A percentile compares a stretch with the other conserved stretches of the same genome.
phyloP scores from a whole-genome alignment of 2,113 vertebrate genomes.

The Ammodytes dubius region DNA sequence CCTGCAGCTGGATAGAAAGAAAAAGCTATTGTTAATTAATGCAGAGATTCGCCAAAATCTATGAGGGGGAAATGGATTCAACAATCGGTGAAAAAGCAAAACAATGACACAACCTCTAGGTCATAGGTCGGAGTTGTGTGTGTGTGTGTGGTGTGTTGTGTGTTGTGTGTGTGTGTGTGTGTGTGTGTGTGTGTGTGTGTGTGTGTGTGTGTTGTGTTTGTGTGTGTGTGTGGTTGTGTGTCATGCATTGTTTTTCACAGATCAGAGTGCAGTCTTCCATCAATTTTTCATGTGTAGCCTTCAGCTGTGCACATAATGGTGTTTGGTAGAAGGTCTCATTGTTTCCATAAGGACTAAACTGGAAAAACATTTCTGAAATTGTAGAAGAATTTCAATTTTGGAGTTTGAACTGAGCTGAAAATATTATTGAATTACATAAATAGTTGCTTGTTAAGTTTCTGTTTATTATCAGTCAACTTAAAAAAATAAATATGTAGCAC shows the following conservation, averaged over 20 bases:
- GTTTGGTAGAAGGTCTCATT: conserved; percentile 18
- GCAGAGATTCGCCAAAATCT: background rate
- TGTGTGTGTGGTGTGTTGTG: background rate
- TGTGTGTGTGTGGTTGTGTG: conserved; percentile 13
- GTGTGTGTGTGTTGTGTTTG: conserved; percentile 21
- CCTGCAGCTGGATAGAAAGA: no score
- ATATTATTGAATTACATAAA: background rate
- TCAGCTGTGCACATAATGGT: conserved; percentile 21
- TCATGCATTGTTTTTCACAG: conserved; percentile 42
- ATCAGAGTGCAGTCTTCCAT: conserved; percentile 20
- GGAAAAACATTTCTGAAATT: background rate
- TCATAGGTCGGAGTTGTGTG: conserved; percentile 38
- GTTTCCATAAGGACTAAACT: background rate
- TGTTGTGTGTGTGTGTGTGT: background rate
- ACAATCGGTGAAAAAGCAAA: background rate
- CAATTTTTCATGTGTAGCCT: conserved; percentile 51
- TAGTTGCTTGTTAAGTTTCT: background rate
- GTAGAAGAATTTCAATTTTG: background rate
- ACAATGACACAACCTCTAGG: conserved; percentile 18
- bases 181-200: background rate
- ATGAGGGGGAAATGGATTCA: background rate
- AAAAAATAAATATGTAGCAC: no score
- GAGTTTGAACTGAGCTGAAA: background rate
- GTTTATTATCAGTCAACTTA: background rate
- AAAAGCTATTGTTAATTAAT: background rate